Conservation (phyloP, 2,113 vertebrate species). For the Phrynosoma platyrhinos region DNA sequence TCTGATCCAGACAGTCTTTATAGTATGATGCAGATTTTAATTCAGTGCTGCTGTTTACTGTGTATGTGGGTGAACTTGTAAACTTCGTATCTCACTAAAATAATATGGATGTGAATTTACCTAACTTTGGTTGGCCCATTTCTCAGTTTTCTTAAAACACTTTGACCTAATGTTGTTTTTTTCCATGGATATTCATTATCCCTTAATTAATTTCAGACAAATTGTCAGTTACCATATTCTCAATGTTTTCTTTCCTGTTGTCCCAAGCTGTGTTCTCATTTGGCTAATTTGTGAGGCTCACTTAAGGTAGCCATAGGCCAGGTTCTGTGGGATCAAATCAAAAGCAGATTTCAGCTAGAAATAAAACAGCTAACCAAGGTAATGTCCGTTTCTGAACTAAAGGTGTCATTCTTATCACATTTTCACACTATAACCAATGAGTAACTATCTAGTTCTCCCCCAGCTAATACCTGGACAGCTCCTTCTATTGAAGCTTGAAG, state of each 20-base stretch:
- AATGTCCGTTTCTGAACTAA: conserved; percentile 3
- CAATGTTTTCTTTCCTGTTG: background rate
- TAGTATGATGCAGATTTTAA: too few species aligned
- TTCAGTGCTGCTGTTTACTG: too few species aligned
- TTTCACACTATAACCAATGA: background rate
- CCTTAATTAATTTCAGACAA: background rate
- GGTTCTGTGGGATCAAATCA: background rate
- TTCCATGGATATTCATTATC: too few species aligned
- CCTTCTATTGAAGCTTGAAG: background rate
- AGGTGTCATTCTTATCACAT: background rate
- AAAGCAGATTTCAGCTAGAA: background rate
- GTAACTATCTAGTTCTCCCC: background rate
- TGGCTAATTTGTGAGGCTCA: background rate
- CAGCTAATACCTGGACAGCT: background rate
- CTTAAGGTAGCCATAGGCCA: background rate
- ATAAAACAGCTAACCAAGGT: background rate
- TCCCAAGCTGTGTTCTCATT: background rate
- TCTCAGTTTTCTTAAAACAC: background rate
- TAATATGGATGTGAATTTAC: background rate
- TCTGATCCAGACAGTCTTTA: too few species aligned
- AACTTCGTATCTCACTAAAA: background rate
- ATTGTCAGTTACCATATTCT: background rate
- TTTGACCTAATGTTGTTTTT: background rate
- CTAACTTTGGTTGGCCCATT: background rate
- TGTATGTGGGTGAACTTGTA: background rate